phyloP scores from a whole-genome alignment of 2,113 vertebrate species.

The Pampusana beccarii region DNA sequence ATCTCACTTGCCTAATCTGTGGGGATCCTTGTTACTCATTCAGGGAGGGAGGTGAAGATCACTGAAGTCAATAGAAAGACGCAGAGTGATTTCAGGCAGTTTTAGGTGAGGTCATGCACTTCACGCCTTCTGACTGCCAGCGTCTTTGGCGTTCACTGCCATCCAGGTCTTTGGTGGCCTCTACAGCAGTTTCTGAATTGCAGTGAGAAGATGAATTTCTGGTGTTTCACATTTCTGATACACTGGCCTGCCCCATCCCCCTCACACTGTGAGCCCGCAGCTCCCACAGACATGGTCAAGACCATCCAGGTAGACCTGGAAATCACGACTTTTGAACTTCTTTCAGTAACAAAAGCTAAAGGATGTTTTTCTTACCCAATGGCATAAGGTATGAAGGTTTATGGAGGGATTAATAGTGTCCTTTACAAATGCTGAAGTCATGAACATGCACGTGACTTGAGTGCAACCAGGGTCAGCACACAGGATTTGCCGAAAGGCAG shows the following conservation, averaged over 20 bases:
- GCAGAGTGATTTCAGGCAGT: background rate
- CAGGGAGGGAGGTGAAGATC: background rate
- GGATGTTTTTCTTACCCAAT: background rate
- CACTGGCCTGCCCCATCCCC: fast-evolving
- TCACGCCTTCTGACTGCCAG: background rate
- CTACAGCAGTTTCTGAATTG: background rate
- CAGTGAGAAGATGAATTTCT: background rate
- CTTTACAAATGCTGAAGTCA: background rate
- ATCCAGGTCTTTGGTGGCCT: background rate
- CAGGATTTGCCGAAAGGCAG: background rate
- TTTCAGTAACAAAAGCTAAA: background rate
- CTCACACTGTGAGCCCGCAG: fast-evolving
- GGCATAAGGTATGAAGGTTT: background rate
- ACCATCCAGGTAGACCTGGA: background rate
- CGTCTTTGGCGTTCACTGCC: fast-evolving
- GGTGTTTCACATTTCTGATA: background rate
- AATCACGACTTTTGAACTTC: background rate
- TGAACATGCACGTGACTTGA: fast-evolving
- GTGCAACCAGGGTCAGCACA: background rate
- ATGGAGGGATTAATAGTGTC: background rate
- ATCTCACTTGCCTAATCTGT: background rate
- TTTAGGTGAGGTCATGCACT: background rate
- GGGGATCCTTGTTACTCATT: conserved; percentile 6
- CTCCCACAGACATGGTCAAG: background rate
- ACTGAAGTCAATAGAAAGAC: background rate